These are phyloP conservation scores for Axis porcinus DNA, from an alignment of 2,113 vertebrate genomes.

Conservation along the genomic window DNA sequence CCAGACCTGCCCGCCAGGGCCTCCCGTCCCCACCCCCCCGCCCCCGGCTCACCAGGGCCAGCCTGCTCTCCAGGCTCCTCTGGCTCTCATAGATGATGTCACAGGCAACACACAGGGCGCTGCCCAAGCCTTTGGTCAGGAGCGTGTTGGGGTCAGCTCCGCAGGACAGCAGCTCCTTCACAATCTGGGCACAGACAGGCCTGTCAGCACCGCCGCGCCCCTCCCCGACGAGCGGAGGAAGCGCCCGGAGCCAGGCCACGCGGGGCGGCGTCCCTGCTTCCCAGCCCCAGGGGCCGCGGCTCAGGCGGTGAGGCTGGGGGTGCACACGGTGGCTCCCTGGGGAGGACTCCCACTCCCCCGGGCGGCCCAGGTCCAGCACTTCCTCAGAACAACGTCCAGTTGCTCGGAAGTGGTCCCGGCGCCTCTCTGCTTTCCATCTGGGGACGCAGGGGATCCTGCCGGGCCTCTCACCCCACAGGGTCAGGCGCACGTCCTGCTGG, in stretches of 20 bases:
- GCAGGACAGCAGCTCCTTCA: slow-evolving; percentile 83
- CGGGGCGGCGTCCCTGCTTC: accelerated
- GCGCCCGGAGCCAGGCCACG: accelerated
- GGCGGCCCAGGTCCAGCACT: background rate
- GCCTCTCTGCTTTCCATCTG: no score
- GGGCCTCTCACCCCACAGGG: no score
- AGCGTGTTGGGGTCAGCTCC: slow-evolving; percentile 87
- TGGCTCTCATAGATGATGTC: slow-evolving; percentile 80
- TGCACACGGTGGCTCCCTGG: accelerated
- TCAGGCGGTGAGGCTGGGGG: accelerated
- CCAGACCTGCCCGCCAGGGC: background rate
- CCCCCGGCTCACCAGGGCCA: slow-evolving; percentile 80
- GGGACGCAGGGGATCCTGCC: no score
- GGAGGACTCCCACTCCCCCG: background rate
- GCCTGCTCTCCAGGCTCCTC: slow-evolving; percentile 57
- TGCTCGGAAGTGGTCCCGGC: background rate
- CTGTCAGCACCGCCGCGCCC: background rate
- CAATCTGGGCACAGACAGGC: slow-evolving; percentile 76
- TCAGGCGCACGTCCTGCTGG: background rate
- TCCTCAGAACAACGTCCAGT: background rate
- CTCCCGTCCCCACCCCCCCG: accelerated
- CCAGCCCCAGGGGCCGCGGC: accelerated
- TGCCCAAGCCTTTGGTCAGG: slow-evolving; percentile 81
- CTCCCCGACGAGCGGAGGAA: accelerated
- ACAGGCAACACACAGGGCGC: slow-evolving; percentile 81